Percentiles rank a stretch among this genome's conserved stretches.
Conservation (phyloP, 2,888 invertebrate species). For the Volucella zonaria region DNA sequence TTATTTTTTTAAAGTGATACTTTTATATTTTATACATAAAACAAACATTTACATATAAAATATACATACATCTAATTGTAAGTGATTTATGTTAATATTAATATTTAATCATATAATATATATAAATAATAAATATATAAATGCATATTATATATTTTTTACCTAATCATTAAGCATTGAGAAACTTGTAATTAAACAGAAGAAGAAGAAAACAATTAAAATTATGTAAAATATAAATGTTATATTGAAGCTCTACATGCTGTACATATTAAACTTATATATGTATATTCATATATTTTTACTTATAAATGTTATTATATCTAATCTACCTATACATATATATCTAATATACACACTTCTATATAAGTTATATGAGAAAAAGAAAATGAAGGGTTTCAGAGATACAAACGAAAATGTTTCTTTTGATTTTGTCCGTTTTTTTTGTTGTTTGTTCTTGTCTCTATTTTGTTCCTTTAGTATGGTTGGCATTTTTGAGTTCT, state of each 20-base stretch:
- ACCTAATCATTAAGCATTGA: constrained; percentile 46
- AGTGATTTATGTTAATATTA: constrained; percentile 51
- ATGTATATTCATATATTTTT: constrained; percentile 53
- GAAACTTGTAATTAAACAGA: constrained; percentile 68
- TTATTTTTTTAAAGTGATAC: constrained; percentile 67
- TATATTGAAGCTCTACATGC: constrained; percentile 47
- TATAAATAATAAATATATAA: constrained; percentile 48
- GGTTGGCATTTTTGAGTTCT: constrained; percentile 4
- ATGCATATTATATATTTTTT: constrained; percentile 60
- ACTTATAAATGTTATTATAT: constrained; percentile 59
- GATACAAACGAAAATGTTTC: constrained; percentile 61
- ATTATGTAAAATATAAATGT: constrained; percentile 68
- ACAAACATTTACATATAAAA: constrained; percentile 22
- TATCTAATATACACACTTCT: constrained; percentile 38
- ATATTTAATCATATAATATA: constrained; percentile 41
- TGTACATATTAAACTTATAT: constrained; percentile 57
- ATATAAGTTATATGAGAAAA: constrained; percentile 53
- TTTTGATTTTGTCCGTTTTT: constrained; percentile 35
- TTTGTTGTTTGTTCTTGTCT: constrained; percentile 11
- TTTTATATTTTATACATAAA: constrained; percentile 53
- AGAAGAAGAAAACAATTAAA: constrained; percentile 43
- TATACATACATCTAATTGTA: constrained; percentile 53
- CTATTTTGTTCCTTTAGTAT: not conserved
- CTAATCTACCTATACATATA: constrained; percentile 40
- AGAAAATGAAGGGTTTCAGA: constrained; percentile 66